phyloP scores from a whole-genome alignment of 2,888 invertebrate species.

The Pogonocherus hispidulus region DNA sequence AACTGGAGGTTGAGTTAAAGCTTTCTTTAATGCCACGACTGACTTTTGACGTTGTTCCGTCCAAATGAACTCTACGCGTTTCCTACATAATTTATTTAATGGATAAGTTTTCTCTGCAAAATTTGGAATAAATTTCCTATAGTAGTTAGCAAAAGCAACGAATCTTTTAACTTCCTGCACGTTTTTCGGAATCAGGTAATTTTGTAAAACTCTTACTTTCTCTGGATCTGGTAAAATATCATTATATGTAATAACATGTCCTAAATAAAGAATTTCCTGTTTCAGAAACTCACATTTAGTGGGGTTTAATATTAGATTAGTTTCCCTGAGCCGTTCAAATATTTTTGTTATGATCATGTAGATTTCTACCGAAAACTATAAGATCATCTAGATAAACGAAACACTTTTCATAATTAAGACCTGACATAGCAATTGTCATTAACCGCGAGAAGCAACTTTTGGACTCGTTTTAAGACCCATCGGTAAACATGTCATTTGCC shows the following conservation, averaged over 20 bases:
- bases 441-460: neutral
- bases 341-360: too few species aligned
- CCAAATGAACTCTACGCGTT: slow-evolving; percentile 39
- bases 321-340: neutral
- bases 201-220: slow-evolving; percentile 38
- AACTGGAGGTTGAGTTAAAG: slow-evolving; percentile 14
- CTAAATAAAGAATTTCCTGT: slow-evolving; percentile 45
- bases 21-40: slow-evolving; percentile 25
- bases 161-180: slow-evolving; percentile 36
- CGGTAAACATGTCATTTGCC: neutral
- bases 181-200: slow-evolving; percentile 40
- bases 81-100: slow-evolving; percentile 41
- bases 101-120: slow-evolving; percentile 39
- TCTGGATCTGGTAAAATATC: slow-evolving; percentile 38
- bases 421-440: slow-evolving; percentile 17
- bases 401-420: slow-evolving; percentile 16
- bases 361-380: slow-evolving; percentile 9
- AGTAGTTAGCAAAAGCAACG: slow-evolving; percentile 44
- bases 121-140: slow-evolving; percentile 41
- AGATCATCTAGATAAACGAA: too few species aligned
- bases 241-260: slow-evolving; percentile 40
- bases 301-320: slow-evolving; percentile 50
- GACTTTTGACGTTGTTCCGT: slow-evolving; percentile 40
- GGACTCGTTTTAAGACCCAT: slow-evolving; percentile 11
- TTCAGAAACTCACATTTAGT: slow-evolving; percentile 47